These are phyloP conservation scores for Pholis gunnellus DNA, from an alignment of 2,113 vertebrate species.

Conservation along the genomic window DNA sequence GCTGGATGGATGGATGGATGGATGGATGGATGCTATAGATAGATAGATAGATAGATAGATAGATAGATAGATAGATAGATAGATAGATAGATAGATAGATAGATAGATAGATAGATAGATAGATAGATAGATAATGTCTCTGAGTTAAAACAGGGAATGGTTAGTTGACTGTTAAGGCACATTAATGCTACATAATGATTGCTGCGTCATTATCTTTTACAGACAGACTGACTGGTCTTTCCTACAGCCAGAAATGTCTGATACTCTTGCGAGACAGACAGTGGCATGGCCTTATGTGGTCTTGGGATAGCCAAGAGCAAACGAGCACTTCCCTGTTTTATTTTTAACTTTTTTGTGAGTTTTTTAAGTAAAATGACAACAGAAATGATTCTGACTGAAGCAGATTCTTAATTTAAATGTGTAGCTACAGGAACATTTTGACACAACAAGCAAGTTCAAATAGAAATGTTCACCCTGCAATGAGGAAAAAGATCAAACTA, in stretches of 20 bases:
- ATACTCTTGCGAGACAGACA: background rate
- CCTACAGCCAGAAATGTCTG: constrained; percentile 17
- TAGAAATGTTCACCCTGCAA: background rate
- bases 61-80: constrained; percentile 6
- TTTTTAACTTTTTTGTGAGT: too few relatives aligned
- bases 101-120: background rate
- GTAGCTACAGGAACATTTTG: constrained; percentile 15
- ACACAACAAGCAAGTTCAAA: constrained; percentile 16
- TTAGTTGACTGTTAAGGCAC: background rate
- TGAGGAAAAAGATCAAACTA: background rate
- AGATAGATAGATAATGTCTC: background rate
- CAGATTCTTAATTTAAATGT: constrained; percentile 11
- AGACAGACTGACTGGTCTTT: constrained; percentile 26
- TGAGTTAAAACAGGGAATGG: background rate
- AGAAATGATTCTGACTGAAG: background rate
- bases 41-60: background rate
- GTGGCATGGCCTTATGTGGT: constrained; percentile 6
- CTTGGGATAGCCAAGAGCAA: constrained; percentile 20
- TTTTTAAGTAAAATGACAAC: background rate
- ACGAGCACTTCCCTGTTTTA: background rate
- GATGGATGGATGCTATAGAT: background rate
- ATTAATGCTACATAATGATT: background rate
- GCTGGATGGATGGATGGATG: background rate
- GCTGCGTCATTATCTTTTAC: constrained; percentile 37
- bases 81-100: background rate